Base-by-base conservation (phyloP, 2,113 vertebrate genomes). In the Petrocephalus zakoni region DNA sequence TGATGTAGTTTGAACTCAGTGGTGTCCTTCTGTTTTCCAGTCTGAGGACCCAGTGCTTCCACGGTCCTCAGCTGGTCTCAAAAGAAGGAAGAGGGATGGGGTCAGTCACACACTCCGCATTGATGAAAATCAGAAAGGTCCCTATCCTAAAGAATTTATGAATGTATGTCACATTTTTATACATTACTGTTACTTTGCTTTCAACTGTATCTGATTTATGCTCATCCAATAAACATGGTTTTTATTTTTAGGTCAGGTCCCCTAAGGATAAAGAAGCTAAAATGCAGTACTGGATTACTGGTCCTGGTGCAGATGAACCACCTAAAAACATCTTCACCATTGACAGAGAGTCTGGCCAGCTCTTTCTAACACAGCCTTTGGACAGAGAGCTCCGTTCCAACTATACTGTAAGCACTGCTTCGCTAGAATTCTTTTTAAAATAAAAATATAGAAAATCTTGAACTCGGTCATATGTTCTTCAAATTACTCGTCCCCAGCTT, bases 21-120 rank as follows among this genome's bases (percentile, higher is more conserved):
- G 25, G 15, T 56, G 34, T 68, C 34, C 25, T 47, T 29, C 9
- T 47, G 55, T 46, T 42, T 29, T 47, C 53, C 61, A 95, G 94
- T 51, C 1, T 88, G 49, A 87, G 22, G 2, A 22, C 0, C 6
- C 95, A 55, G 1, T 25, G 34, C 95, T 96, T 83, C 93, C 91
- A 4, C 92, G 90, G 49, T 68, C 91, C 4, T 83, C 2, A 52
- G 8, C 3, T 52, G 95, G 94, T 0, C 89, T 94, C 51, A 94
- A 10, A 46, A 94, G 95, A 82, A 91, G 58, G 64, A 96, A 95
- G 90, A 94, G 95, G 89, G 95, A 89, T 0, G 95, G 95, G 95
- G 89, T 95, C 13, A 94, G 95, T 90, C 95, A 94, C 42, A 55
- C 85, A 0, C 17, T 95, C 5, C 82, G 0, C 34, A 15, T 94